Evolutionary conservation across 2,797 vertebrate genomes (phyloP).

Genomic region (Crenichthys baileyi): DNA sequence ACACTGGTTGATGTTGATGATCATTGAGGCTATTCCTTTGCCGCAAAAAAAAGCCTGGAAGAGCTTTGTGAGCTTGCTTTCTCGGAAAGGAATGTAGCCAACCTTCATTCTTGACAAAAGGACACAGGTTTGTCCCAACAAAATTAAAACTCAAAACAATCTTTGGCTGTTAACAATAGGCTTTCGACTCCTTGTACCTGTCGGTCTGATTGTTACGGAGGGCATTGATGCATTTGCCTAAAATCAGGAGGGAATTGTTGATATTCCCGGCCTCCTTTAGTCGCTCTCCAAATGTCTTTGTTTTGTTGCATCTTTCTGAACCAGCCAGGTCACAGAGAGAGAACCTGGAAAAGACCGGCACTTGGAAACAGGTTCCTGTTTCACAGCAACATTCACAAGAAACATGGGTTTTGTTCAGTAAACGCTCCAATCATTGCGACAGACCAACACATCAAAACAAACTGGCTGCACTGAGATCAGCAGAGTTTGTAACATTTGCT

Average conservation of each 20-base stretch:
- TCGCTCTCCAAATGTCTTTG: slow-evolving; percentile 87
- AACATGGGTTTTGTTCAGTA: too few relatives aligned
- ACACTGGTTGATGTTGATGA: slow-evolving; percentile 91
- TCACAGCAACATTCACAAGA: not conserved
- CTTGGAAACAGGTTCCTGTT: not conserved
- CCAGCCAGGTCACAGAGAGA: slow-evolving; percentile 93
- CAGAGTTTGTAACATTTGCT: too few relatives aligned
- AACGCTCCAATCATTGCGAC: too few relatives aligned
- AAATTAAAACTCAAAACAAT: not conserved
- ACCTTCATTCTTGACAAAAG: slow-evolving; percentile 72
- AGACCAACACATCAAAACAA: too few relatives aligned
- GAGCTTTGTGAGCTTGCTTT: slow-evolving; percentile 92
- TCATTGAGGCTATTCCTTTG: slow-evolving; percentile 89
- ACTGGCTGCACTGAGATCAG: too few relatives aligned
- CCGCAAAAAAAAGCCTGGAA: slow-evolving; percentile 91
- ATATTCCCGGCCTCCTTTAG: slow-evolving; percentile 93
- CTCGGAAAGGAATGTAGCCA: slow-evolving; percentile 87
- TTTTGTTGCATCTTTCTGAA: slow-evolving; percentile 91
- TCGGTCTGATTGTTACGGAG: slow-evolving; percentile 86
- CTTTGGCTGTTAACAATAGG: not conserved
- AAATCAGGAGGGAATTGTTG: slow-evolving; percentile 91
- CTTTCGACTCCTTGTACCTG: slow-evolving; percentile 68
- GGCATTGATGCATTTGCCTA: slow-evolving; percentile 91
- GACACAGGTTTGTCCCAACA: rapidly evolving
- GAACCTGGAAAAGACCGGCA: slow-evolving; percentile 72